Conservation (phyloP, 1,140 invertebrate genomes). For the Ceratoteleas bidentatus region DNA sequence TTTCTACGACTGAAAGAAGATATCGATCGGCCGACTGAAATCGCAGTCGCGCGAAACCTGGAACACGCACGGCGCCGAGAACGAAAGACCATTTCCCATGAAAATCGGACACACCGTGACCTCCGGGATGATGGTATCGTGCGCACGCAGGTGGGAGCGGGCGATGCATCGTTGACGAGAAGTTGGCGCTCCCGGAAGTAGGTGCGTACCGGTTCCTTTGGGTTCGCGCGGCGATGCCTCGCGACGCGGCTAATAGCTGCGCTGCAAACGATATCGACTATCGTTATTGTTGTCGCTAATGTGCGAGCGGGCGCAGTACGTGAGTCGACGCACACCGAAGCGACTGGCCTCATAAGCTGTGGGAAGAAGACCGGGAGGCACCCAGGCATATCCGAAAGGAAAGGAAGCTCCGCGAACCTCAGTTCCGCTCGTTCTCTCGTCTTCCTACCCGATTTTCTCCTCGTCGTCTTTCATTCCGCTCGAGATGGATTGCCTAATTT, state of each 20-base stretch:
- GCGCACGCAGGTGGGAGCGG: constrained; percentile 60
- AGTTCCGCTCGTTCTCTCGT: constrained; percentile 78
- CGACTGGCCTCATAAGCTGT: constrained; percentile 68
- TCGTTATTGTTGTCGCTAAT: constrained; percentile 69
- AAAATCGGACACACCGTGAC: constrained; percentile 64
- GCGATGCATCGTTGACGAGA: constrained; percentile 57
- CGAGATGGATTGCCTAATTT: constrained; percentile 48
- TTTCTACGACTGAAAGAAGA: constrained; percentile 31
- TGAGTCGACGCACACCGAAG: constrained; percentile 39
- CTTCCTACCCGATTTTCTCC: constrained; percentile 72
- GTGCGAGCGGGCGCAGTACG: constrained; percentile 36
- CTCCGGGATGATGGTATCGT: constrained; percentile 61
- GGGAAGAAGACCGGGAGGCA: constrained; percentile 76
- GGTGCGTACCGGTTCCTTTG: constrained; percentile 63
- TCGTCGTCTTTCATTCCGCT: constrained; percentile 50
- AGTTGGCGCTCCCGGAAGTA: constrained; percentile 67
- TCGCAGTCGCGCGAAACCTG: constrained; percentile 18
- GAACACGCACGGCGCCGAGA: constrained; percentile 36
- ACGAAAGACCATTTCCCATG: constrained; percentile 64
- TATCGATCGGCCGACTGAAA: constrained; percentile 30
- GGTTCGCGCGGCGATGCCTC: constrained; percentile 27
- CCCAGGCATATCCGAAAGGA: constrained; percentile 78
- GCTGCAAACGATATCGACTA: constrained; percentile 69
- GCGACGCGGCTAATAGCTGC: constrained; percentile 68
- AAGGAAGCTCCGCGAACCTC: constrained; percentile 79